Base-by-base conservation (phyloP, 1,140 invertebrate genomes). In the Drosophila tsacasi region DNA sequence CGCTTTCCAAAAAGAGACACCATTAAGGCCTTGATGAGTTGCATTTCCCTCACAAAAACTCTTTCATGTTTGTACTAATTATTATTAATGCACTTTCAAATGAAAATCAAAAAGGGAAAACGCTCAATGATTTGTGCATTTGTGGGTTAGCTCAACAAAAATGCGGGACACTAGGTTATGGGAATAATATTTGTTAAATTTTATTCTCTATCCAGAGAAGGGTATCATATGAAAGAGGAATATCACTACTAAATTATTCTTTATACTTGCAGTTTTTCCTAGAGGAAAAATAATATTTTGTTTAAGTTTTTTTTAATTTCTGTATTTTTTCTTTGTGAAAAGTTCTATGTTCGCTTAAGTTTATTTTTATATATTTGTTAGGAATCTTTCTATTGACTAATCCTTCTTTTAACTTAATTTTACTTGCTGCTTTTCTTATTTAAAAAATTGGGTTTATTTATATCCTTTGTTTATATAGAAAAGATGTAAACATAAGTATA, bases 11-110 rank as follows among this genome's bases (percentile, higher is more conserved):
- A 77, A 21, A 10, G 47, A 71, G 21, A 12, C 21, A n/a, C 65
- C 57, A 79, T 79, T 83, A 82, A 58, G 52, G 17, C 12, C 66
- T 23, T 39, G 52, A 83, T 86, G 83, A 86, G 50, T 89, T 74
- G 83, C 67, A 77, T 35, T 78, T 78, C 40, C 44, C 32, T 42
- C 35, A 30, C 25, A 12, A 25, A 66, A 76, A 63, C 23, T 58
- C 58, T 50, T 42, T 23, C 27, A 52, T 67, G 62, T 76, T 52
- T 71, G 49, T 63, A 64, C 76, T 79, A 79, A 79, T 79, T 79
- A 79, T 79, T 79, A 79, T 79, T 79, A 79, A 79, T 79, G 76
- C 12, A 55, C 65, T 79, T 65, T 64, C 54, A 73, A 79, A 79
- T 19, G 40, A 32, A 35, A 35, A 39, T 23, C 30, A 9, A 46